Percentiles rank a stretch among this genome's conserved stretches.
These are phyloP conservation scores for Forbesichthys papilliferus DNA, from an alignment of 2,113 vertebrate genomes.

Conservation along the genomic window DNA sequence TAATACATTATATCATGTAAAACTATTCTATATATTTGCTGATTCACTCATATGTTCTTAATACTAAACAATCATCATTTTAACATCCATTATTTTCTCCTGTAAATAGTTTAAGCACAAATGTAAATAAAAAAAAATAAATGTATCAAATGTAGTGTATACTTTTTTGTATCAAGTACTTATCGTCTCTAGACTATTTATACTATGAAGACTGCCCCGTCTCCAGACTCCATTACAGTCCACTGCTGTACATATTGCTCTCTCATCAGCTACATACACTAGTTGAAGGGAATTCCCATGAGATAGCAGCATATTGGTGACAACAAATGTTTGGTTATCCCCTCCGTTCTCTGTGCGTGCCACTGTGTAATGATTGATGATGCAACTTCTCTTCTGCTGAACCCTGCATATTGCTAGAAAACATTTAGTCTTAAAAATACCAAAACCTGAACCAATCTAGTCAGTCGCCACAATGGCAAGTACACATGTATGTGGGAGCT, in stretches of 20 bases:
- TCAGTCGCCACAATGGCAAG: slow-evolving; percentile 26
- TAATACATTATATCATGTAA: no score
- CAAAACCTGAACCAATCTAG: slow-evolving; percentile 60
- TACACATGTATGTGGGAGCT: slow-evolving; percentile 37
- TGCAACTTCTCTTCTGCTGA: slow-evolving; percentile 36
- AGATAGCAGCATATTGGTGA: slow-evolving; percentile 32
- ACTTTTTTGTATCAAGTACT: no score
- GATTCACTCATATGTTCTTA: not conserved
- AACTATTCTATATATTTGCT: not conserved
- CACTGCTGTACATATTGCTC: not conserved
- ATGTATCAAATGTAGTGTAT: no score
- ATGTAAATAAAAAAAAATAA: no score
- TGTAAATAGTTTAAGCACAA: no score
- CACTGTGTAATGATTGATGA: slow-evolving; percentile 46
- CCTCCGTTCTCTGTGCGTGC: slow-evolving; percentile 4
- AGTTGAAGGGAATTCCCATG: slow-evolving; percentile 32
- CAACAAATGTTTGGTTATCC: slow-evolving; percentile 6
- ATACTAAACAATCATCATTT: no score
- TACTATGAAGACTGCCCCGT: not conserved
- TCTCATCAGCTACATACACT: slow-evolving; percentile 27
- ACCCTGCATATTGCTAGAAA: slow-evolving; percentile 56
- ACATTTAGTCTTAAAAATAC: slow-evolving; percentile 69
- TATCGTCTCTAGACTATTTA: not conserved
- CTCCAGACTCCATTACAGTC: slow-evolving; percentile 1
- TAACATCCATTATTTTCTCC: no score